Evolutionary conservation across 2,113 vertebrate species (phyloP), one percentile per base, ranked within the genome.

Genomic region (Oriolus oriolus): DNA sequence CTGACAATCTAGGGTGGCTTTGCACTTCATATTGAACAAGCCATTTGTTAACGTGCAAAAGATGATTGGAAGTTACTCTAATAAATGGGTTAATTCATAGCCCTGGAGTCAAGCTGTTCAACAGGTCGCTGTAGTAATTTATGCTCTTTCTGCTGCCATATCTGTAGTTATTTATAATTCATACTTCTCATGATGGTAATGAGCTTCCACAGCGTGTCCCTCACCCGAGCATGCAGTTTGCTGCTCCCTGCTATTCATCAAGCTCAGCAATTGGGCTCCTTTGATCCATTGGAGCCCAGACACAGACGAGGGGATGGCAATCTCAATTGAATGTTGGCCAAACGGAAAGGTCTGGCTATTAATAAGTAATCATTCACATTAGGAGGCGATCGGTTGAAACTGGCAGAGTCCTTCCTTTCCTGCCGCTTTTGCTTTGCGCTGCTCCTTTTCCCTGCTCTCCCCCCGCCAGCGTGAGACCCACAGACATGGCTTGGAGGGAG

Each of bases 131-230:
- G 42, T 4, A 54, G 64, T 26, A 13, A 92, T 93, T 90, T 52
- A 28, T 86, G 60, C 84, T 66, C 83, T 88, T 66, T 74, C 54
- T 11, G 3, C 59, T 80, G 53, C 49, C 4, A 1, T 63, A 37
- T 74, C 90, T 70, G 37, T 31, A 59, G 68, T 54, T 82, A 94
- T 96, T 87, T 87, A 89, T 94, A 96, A 91, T 85, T 92, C 66
- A 88, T 56, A 54, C 11, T 74, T 45, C 50, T 88, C 2, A 0
- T 35, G 42, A 52, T 3, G 8, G 42, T 50, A 87, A 96, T 76
- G 87, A 87, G 87, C 31, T 88, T 85, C 47, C 24, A 61, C 3
- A 44, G 74, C 1, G 0, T 30, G 53, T 26, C 41, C 41, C 84
- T 68, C 65, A 53, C 21, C 64, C 0, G 1, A 44, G 80, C 0